phyloP scores from a whole-genome alignment of 2,113 vertebrate species.

The Mobula birostris region DNA sequence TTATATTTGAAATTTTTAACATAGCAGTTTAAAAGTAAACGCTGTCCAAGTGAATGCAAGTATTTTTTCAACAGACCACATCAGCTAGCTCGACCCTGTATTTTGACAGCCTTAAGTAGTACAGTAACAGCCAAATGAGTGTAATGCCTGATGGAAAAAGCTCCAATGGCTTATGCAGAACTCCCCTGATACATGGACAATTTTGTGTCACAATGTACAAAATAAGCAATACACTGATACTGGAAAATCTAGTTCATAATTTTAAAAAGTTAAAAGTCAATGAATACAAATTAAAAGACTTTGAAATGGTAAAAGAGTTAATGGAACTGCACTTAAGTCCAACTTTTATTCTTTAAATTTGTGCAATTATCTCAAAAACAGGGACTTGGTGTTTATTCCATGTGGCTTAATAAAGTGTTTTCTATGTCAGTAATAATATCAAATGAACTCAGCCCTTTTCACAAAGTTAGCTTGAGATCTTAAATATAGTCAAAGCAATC shows the following conservation, averaged over 20 bases:
- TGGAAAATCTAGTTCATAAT: neutral
- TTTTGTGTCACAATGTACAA: too few relatives aligned
- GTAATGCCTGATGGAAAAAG: neutral
- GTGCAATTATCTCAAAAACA: neutral
- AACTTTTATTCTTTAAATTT: neutral
- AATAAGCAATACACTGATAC: neutral
- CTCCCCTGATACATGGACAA: neutral
- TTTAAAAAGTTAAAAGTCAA: neutral
- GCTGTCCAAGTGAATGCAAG: too few relatives aligned
- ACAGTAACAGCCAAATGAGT: neutral
- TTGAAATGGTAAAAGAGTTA: neutral
- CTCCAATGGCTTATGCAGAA: too few relatives aligned
- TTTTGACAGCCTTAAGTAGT: neutral
- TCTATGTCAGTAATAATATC: slow-evolving; percentile 3
- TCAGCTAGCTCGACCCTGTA: neutral
- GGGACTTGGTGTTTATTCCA: neutral
- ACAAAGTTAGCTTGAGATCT: neutral
- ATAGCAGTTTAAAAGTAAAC: too few relatives aligned
- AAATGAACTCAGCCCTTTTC: neutral
- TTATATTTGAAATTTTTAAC: too few relatives aligned
- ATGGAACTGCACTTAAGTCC: neutral
- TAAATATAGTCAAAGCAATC: neutral
- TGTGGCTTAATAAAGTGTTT: neutral
- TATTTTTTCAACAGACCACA: neutral
- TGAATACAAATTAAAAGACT: neutral